Evolutionary conservation across 2,888 invertebrate genomes (phyloP).

Genomic region (Azorinus chamasolen): DNA sequence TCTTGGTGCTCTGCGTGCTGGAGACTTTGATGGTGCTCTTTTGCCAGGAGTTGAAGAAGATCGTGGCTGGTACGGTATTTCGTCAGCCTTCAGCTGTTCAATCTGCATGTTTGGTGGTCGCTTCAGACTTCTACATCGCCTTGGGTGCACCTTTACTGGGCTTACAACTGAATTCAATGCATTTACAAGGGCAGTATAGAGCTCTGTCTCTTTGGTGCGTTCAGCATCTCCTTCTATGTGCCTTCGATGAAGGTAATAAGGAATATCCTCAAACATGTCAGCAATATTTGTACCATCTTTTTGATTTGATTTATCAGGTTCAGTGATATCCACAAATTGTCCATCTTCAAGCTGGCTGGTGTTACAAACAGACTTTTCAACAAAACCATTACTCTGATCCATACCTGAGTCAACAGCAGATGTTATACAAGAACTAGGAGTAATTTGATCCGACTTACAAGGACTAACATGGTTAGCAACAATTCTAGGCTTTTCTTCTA

Average conservation of each 20-base stretch:
- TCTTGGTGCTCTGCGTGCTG: constrained; percentile 45
- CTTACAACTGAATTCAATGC: constrained; percentile 45
- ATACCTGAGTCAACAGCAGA: constrained; percentile 45
- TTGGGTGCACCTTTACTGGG: constrained; percentile 11
- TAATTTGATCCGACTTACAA: constrained; percentile 9
- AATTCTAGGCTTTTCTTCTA: not conserved
- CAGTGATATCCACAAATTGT: not conserved
- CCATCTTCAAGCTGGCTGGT: not conserved
- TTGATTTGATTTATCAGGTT: constrained; percentile 2
- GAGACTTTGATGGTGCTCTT: constrained; percentile 58
- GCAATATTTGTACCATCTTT: constrained; percentile 12
- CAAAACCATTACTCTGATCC: not conserved
- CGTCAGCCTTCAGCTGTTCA: constrained; percentile 70
- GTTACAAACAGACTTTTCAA: not conserved
- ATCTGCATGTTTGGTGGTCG: constrained; percentile 70
- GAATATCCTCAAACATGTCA: constrained; percentile 84
- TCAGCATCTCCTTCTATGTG: constrained; percentile 62
- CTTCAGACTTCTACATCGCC: constrained; percentile 65
- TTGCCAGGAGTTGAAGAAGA: constrained; percentile 50
- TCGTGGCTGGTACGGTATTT: constrained; percentile 59
- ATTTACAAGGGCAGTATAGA: constrained; percentile 63
- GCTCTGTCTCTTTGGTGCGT: constrained; percentile 58
- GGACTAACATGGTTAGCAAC: not conserved
- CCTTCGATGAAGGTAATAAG: constrained; percentile 75
- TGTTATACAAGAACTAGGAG: constrained; percentile 63